Percentiles rank a stretch among this genome's conserved stretches.
Evolutionary conservation across 2,797 vertebrate species (phyloP).

Genomic region (Oceanodroma leucorhoa): DNA sequence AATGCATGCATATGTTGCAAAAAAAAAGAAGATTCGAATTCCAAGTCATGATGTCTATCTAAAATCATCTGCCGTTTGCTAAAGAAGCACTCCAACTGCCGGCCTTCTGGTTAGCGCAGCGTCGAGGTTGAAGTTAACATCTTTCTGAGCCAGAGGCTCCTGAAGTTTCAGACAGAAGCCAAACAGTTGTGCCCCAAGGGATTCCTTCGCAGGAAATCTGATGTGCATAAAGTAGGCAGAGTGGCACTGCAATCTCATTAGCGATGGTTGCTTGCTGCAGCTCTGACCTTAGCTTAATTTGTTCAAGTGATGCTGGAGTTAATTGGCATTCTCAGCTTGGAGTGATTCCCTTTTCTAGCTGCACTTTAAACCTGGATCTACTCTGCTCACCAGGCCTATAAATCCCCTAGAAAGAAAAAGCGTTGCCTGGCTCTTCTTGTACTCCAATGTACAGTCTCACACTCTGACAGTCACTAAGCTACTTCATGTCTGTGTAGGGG

Average conservation of each 20-base stretch:
- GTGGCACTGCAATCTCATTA: neutral
- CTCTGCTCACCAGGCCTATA: neutral
- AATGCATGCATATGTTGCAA: neutral
- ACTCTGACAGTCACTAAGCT: neutral
- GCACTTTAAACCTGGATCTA: neutral
- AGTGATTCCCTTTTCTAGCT: neutral
- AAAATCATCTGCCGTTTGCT: neutral
- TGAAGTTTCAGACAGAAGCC: slow-evolving; percentile 13
- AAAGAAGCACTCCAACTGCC: neutral
- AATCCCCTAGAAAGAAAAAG: neutral
- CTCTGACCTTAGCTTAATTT: neutral
- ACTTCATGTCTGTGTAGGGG: neutral
- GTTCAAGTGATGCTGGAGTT: neutral
- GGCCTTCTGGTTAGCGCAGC: neutral
- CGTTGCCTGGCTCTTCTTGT: neutral
- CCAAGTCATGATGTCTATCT: neutral
- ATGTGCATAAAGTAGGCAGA: neutral
- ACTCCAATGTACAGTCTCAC: neutral
- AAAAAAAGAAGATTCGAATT: neutral
- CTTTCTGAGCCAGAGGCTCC: neutral
- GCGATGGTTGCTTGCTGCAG: neutral
- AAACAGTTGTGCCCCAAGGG: neutral
- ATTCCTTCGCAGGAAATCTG: neutral
- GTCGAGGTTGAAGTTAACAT: neutral
- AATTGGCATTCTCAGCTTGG: neutral